Evolutionary conservation across 2,888 invertebrate genomes (phyloP), one percentile per base, ranked within the genome.

Genomic region (Trilocha varians): DNA sequence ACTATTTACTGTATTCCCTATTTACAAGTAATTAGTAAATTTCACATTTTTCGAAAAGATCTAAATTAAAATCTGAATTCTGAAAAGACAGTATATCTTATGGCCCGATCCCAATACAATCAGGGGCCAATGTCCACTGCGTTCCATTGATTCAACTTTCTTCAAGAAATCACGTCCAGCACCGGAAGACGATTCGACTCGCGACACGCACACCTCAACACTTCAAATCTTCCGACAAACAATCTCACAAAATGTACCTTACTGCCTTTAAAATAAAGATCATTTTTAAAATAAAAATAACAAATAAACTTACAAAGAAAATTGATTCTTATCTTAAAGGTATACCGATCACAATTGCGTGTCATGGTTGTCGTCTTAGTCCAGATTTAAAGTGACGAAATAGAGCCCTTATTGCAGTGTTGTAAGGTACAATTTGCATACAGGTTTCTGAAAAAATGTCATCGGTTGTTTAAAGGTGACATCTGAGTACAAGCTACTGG

Each of bases 111-210:
- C 45, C 45, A 62, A 66, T 53, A 77, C 77, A 78, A 78, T 75
- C 66, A 62, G 65, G 56, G 79, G 79, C 77, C 80, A 82, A 76
- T 67, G 83, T 80, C 83, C 83, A 82, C 64, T 59, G 71, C 74
- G 66, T 66, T 74, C 78, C 79, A 79, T 80, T 80, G 71, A 82
- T 72, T 70, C 67, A 65, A 68, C 79, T 83, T 83, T 83, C 83
- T 78, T 80, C 65, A 72, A 80, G 83, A 82, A 82, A 83, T 82
- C 84, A 83, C 83, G 83, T 84, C 78, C 63, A 53, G 59, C 70
- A 70, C 84, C 83, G 84, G 84, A 84, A 83, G 80, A 78, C 78
- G 66, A 84, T 84, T 83, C 78, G 83, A 69, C 64, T 65, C 82
- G 80, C 66, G 55, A 60, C 68, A 73, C 68, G 59, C 63, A 57